A percentile compares a stretch with the other conserved stretches of the same genome.
These are phyloP conservation scores for Pyxicephalus adspersus DNA, from an alignment of 2,113 vertebrate species.

Conservation along the genomic window DNA sequence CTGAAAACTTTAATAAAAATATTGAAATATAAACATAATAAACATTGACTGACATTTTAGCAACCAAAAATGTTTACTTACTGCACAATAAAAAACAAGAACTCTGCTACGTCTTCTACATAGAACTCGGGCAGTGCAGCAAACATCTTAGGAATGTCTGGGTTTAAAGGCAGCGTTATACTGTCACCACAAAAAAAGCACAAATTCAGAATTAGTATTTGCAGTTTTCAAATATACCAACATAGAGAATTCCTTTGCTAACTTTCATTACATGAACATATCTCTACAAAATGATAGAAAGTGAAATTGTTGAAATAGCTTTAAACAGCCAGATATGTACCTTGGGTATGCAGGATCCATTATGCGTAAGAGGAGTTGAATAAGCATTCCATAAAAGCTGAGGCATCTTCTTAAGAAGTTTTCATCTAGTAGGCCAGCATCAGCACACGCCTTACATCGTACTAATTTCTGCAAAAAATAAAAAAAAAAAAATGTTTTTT, in stretches of 20 bases:
- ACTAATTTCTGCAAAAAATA: slow-evolving; percentile 87
- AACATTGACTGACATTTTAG: too few species aligned
- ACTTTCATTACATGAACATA: background rate
- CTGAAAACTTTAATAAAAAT: too few species aligned
- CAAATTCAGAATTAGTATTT: background rate
- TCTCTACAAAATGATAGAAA: too few species aligned
- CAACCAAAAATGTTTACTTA: slow-evolving; percentile 74
- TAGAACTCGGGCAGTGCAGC: slow-evolving; percentile 98
- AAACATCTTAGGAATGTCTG: slow-evolving; percentile 94
- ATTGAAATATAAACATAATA: too few species aligned
- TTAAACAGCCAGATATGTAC: slow-evolving; percentile 65
- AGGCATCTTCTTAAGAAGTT: slow-evolving; percentile 94
- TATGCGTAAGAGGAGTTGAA: slow-evolving; percentile 93
- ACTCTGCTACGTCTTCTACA: slow-evolving; percentile 97
- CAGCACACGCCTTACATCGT: slow-evolving; percentile 95
- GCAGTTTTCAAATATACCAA: background rate
- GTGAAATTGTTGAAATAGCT: background rate
- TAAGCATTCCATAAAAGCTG: slow-evolving; percentile 96
- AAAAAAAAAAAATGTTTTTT: background rate
- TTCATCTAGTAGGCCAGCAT: slow-evolving; percentile 94
- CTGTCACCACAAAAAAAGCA: slow-evolving; percentile 60
- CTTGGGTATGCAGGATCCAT: slow-evolving; percentile 92
- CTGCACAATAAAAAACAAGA: slow-evolving; percentile 99
- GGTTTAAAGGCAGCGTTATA: slow-evolving; percentile 88
- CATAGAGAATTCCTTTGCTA: background rate